Evolutionary conservation across 2,797 vertebrate species (phyloP), one percentile per base, ranked within the genome.

Genomic region (Acanthurus lineatus): DNA sequence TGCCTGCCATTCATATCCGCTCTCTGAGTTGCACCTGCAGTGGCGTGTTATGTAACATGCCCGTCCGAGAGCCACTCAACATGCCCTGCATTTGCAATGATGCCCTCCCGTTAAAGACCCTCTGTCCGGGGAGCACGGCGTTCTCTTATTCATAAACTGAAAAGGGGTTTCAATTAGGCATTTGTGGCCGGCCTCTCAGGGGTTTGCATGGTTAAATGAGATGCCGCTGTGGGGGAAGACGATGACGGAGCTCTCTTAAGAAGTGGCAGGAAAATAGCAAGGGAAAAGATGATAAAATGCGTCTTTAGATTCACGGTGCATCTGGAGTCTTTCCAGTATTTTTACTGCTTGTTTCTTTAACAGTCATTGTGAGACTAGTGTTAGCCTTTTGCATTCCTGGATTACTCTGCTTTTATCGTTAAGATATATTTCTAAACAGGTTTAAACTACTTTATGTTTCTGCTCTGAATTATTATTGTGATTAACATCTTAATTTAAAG

Each of bases 61-160:
- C 68, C 38, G 63, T 80, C 64, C 7, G 73, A 77, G 73, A 79
- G 65, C 10, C 10, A 3, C 67, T 82, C 64, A 19, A 56, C 84
- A 77, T 77, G 87, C 56, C 65, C 63, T 71, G 84, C 70, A 87
- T 91, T 67, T 58, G 48, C 69, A 79, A 72, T 68, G 73, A 85
- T 58, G 76, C 81, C 81, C 76, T 19, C 35, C 68, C 35, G 48
- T 69, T 88, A 80, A 87, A 88, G 76, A 73, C 79, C 57, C 65
- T 71, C 77, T 84, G 77, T 77, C 65, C 10, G 10, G 69, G 70
- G 57, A 72, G 49, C 68, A 75, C 51, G 72, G 65, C 68, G 76
- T 74, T 87, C 74, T 77, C 83, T 91, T 86, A 91, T 90, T 89
- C 78, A 89, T 90, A 85, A 85, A 89, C 78, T 79, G 73, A 82